These are phyloP conservation scores for Natrix natrix DNA, from an alignment of 2,797 vertebrate species.

Conservation along the genomic window DNA sequence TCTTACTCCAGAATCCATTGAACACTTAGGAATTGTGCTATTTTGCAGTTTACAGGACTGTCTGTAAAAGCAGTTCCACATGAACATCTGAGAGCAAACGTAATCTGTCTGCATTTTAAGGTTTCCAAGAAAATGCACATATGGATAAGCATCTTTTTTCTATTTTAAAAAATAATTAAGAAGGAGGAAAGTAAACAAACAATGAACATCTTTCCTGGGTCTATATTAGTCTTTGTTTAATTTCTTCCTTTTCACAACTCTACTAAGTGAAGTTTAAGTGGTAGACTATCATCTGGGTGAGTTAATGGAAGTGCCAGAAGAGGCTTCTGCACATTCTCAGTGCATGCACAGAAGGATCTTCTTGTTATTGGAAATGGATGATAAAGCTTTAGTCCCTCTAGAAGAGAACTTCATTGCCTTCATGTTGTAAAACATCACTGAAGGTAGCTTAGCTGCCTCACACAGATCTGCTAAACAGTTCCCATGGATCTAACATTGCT, in stretches of 20 bases:
- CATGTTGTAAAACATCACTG: background rate
- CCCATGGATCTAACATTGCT: background rate
- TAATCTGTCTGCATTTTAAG: background rate
- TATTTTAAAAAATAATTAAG: background rate
- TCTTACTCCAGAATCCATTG: background rate
- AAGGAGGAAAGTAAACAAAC: background rate
- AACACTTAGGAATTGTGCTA: background rate
- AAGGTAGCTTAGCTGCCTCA: background rate
- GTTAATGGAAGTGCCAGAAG: background rate
- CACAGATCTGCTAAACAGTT: background rate
- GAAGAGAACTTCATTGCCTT: background rate
- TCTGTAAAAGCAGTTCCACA: background rate
- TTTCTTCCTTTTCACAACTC: background rate
- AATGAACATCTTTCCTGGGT: background rate
- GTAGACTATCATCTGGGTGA: background rate
- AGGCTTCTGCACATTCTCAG: background rate
- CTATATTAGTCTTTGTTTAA: background rate
- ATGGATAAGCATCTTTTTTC: background rate
- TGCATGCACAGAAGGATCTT: background rate
- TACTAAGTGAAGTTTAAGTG: background rate
- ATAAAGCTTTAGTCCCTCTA: background rate
- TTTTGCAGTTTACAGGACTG: background rate
- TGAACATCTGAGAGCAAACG: background rate
- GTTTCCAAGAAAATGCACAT: background rate
- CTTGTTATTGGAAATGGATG: background rate